Conservation (phyloP, 2,113 vertebrate species). For the Amphilophus citrinellus region DNA sequence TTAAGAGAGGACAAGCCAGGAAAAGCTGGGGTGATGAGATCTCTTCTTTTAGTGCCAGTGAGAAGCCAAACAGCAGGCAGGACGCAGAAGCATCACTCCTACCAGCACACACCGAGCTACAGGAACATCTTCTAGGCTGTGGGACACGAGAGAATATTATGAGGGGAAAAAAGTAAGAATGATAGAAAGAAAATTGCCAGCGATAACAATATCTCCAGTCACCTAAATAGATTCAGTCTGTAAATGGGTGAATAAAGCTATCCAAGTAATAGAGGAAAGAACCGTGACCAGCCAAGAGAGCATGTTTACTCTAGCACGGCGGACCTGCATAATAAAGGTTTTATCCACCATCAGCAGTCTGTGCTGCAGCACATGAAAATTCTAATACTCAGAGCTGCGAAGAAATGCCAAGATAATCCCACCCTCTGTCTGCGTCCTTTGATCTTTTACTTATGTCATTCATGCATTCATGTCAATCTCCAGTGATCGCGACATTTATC, state of each 20-base stretch:
- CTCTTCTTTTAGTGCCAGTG: neutral
- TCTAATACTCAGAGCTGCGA: neutral
- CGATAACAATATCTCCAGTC: constrained; percentile 8
- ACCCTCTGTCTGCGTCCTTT: neutral
- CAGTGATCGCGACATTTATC: neutral
- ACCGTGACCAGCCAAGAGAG: constrained; percentile 8
- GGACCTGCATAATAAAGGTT: constrained; percentile 36
- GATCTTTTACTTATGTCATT: constrained; percentile 12
- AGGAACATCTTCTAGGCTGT: neutral
- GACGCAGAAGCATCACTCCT: neutral
- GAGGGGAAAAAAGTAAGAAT: neutral
- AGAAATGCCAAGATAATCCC: constrained; percentile 4
- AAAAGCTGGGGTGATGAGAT: fast-evolving
- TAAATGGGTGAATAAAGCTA: constrained; percentile 39
- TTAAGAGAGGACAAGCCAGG: neutral
- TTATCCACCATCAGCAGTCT: constrained; percentile 38
- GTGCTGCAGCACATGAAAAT: constrained; percentile 1
- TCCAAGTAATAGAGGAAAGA: constrained; percentile 26
- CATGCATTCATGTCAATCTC: neutral
- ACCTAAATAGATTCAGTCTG: constrained; percentile 28
- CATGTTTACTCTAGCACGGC: constrained; percentile 32
- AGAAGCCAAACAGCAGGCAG: neutral
- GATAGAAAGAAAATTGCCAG: neutral
- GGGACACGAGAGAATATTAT: neutral
- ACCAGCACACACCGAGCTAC: neutral